Evolutionary conservation across 2,113 vertebrate genomes (phyloP).

Genomic region (Limanda limanda): DNA sequence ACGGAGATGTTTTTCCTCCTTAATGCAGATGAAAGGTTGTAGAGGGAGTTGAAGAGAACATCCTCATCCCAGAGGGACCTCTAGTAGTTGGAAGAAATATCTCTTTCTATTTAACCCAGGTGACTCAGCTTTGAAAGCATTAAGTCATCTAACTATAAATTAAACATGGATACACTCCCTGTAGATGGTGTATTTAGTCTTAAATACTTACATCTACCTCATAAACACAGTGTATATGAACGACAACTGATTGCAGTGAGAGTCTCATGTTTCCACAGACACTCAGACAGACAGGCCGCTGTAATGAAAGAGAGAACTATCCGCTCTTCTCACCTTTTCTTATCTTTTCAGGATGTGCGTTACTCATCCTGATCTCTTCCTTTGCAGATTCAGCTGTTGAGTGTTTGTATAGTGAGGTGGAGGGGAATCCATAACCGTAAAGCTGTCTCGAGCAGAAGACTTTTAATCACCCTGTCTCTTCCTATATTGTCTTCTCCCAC

Average conservation of each 20-base stretch:
- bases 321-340: conserved; percentile 59
- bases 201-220: background rate
- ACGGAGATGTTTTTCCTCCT: conserved; percentile 31
- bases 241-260: conserved; percentile 43
- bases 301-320: conserved; percentile 40
- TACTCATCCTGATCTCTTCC: conserved; percentile 33
- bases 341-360: conserved; percentile 45
- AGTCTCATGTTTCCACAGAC: background rate
- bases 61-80: conserved; percentile 48
- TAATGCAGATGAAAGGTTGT: conserved; percentile 29
- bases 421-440: conserved; percentile 67
- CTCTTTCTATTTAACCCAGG: background rate
- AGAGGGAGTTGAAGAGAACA: conserved; percentile 20
- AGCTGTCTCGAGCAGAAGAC: conserved; percentile 51
- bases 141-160: conserved; percentile 27
- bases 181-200: too few species aligned
- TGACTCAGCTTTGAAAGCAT: conserved; percentile 14
- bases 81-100: conserved; percentile 34
- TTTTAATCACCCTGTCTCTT: conserved; percentile 49
- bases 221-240: background rate
- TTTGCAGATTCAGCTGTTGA: conserved; percentile 53
- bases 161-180: conserved; percentile 34
- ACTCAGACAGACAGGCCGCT: conserved; percentile 39
- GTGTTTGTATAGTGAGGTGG: conserved; percentile 62
- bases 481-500: conserved; percentile 44